Evolutionary conservation across 1,140 invertebrate species (phyloP).

Genomic region (Sitobion miscanthi): DNA sequence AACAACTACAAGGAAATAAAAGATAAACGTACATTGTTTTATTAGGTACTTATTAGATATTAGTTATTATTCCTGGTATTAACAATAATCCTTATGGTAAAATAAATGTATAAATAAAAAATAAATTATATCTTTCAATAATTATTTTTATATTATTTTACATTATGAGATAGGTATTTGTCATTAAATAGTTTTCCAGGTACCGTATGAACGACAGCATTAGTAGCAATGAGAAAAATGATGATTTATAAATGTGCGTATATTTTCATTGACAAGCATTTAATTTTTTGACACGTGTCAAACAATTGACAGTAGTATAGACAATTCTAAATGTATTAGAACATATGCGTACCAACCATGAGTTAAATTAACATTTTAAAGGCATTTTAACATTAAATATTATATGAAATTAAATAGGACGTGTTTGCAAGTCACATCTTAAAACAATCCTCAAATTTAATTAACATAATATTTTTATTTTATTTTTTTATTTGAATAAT

Average conservation of each 20-base stretch:
- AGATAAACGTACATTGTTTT: slow-evolving; percentile 11
- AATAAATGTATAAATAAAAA: slow-evolving; percentile 5
- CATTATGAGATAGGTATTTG: neutral
- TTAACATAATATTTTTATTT: slow-evolving; percentile 41
- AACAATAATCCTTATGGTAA: slow-evolving; percentile 23
- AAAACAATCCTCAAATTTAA: slow-evolving; percentile 22
- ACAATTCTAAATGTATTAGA: slow-evolving; percentile 6
- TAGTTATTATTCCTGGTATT: slow-evolving; percentile 31
- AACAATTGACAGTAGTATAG: neutral
- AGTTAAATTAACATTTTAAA: slow-evolving; percentile 7
- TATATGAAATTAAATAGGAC: neutral
- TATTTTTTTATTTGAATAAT: slow-evolving; percentile 31
- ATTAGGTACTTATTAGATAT: slow-evolving; percentile 5
- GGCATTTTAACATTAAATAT: neutral
- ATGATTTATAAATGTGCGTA: slow-evolving; percentile 35
- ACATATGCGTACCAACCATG: neutral
- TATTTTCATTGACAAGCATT: slow-evolving; percentile 37
- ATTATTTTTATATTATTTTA: slow-evolving; percentile 17
- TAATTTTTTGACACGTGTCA: slow-evolving; percentile 19
- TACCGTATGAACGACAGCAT: slow-evolving; percentile 5
- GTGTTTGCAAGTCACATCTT: neutral
- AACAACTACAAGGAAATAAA: neutral
- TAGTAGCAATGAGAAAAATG: slow-evolving; percentile 5
- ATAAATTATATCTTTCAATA: neutral
- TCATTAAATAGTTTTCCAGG: slow-evolving; percentile 26